Base-by-base conservation (phyloP, 2,888 invertebrate species). In the Sceliomorpha sp. region DNA sequence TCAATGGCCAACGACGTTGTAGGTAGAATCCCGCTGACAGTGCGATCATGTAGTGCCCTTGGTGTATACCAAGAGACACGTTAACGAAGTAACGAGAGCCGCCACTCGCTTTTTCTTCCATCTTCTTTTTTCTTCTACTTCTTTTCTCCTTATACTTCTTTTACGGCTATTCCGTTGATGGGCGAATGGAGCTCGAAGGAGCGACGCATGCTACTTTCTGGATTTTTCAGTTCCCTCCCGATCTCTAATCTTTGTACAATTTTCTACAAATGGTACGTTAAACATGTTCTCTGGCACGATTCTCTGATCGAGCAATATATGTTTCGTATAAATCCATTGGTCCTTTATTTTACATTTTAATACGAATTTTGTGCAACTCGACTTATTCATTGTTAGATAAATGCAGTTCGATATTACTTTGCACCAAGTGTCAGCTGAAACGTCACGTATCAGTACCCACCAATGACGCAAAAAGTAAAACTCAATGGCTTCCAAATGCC, bases 31-130 rank as follows among this genome's bases (percentile, higher is more conserved):
- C 31, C 44, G 44, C 44, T 44, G 44, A 44, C 44, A 29, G n/a
- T 17, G 14, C 42, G 42, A 10, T 7, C 26, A 14, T 13, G 29
- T 29, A 29, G 13, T 29, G 10, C 15, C 26, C 42, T 27, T 27
- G 24, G 12, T 24, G 27, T 24, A 24, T 27, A 13, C 26, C 7
- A 12, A 26, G 15, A 27, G 44, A 27, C 44, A 27, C 44, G 44
- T 44, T 44, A 44, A 44, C 44, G 44, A 44, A 44, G 44, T 44
- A 44, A 44, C 44, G 44, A 44, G 44, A 44, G 31, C 44, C 44
- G 36, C 26, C 24, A 42, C 44, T 44, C 44, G 44, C 44, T 44
- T 44, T 29, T 44, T 44, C 29, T 44, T 44, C 26, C 31, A 44
- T 29, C 29, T 14, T 26, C 10, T 44, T 14, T 31, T 29, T 44